Conservation (phyloP, 1,140 invertebrate species). For the Macrotrachela quadricornifera region DNA sequence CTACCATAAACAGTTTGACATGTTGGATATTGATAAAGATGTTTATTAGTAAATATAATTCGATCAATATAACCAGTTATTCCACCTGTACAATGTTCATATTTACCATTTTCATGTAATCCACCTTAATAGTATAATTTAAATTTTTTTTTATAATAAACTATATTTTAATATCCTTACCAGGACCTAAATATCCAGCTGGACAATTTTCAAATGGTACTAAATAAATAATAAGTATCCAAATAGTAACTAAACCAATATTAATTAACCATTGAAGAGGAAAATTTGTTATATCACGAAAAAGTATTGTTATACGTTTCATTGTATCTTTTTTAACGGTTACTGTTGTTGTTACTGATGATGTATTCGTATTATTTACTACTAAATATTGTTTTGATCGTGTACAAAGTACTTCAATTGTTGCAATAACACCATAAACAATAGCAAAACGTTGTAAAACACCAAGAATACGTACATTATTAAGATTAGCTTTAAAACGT, state of each 20-base stretch:
- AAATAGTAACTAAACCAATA: too few relatives aligned
- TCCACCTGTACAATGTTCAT: constrained; percentile 57
- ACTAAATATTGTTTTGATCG: background rate
- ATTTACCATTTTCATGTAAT: constrained; percentile 37
- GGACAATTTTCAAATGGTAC: too few relatives aligned
- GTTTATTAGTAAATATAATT: constrained; percentile 44
- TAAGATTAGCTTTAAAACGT: constrained; percentile 29
- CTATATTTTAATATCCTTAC: too few relatives aligned
- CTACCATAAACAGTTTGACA: constrained; percentile 27
- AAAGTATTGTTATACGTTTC: constrained; percentile 15
- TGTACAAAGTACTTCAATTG: constrained; percentile 39
- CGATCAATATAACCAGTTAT: constrained; percentile 58
- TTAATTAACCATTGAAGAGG: too few relatives aligned
- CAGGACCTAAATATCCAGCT: constrained; percentile 16
- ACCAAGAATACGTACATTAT: constrained; percentile 49
- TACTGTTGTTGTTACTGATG: too few relatives aligned
- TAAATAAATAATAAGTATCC: too few relatives aligned
- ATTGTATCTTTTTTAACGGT: too few relatives aligned
- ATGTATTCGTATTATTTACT: background rate
- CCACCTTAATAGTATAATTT: constrained; percentile 49
- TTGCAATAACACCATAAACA: constrained; percentile 51
- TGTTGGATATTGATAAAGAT: constrained; percentile 52
- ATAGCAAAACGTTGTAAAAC: constrained; percentile 60
- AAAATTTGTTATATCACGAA: constrained; percentile 9
- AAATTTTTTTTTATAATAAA: too few relatives aligned